A percentile compares a stretch with the other conserved stretches of the same genome.
Conservation (phyloP, 2,888 invertebrate species). For the Ecliptopera silaceata region DNA sequence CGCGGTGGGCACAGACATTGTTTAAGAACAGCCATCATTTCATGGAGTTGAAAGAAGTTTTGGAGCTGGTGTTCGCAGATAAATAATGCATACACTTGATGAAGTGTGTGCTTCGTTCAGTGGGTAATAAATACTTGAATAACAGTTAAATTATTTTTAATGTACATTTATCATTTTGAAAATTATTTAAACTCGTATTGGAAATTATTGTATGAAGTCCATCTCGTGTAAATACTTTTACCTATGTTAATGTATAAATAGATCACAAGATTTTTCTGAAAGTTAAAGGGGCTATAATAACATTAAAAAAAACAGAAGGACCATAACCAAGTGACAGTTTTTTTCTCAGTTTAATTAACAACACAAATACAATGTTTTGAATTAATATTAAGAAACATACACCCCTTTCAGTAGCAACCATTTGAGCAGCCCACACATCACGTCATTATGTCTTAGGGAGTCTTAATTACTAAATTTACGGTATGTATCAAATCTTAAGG, state of each 20-base stretch:
- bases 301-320: too few relatives aligned
- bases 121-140: constrained; percentile 5
- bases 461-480: constrained; percentile 45
- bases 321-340: too few relatives aligned
- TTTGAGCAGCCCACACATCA: constrained; percentile 28
- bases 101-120: constrained; percentile 11
- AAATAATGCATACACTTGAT: constrained; percentile 35
- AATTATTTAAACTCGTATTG: background rate
- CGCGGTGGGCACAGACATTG: constrained; percentile 48
- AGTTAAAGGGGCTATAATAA: too few relatives aligned
- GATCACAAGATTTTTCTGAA: too few relatives aligned
- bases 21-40: constrained; percentile 63
- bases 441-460: constrained; percentile 28
- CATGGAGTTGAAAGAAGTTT: constrained; percentile 52
- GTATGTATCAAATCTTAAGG: constrained; percentile 20
- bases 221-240: too few relatives aligned
- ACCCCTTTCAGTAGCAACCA: constrained; percentile 35
- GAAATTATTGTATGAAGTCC: too few relatives aligned
- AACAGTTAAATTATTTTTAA: too few relatives aligned
- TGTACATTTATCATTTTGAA: background rate
- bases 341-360: too few relatives aligned
- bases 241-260: too few relatives aligned
- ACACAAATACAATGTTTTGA: too few relatives aligned
- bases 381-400: too few relatives aligned
- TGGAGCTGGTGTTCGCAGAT: constrained; percentile 35